phyloP scores from a whole-genome alignment of 1,140 invertebrate genomes.

The Macrotrachela quadricornifera region DNA sequence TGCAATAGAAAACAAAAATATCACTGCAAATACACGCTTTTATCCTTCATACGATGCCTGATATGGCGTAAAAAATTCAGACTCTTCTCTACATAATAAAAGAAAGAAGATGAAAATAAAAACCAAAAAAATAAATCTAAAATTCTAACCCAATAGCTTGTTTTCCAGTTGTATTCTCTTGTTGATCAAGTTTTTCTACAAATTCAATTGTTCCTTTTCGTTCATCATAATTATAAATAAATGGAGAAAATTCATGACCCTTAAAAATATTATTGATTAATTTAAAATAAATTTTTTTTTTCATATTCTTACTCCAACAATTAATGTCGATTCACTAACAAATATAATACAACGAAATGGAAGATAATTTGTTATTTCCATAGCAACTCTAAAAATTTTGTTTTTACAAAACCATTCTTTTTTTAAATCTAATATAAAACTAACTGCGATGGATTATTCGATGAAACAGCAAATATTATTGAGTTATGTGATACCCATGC shows the following conservation, averaged over 20 bases:
- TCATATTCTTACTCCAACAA: neutral
- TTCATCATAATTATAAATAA: neutral
- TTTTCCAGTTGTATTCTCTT: no score
- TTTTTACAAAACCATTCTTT: neutral
- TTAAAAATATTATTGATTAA: neutral
- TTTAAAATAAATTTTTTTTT: neutral
- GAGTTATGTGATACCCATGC: slow-evolving; percentile 6
- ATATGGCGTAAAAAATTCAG: no score
- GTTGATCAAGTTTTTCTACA: slow-evolving; percentile 3
- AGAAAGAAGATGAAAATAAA: no score
- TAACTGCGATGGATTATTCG: neutral
- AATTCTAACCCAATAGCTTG: no score
- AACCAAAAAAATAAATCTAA: no score
- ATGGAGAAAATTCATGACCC: slow-evolving; percentile 5
- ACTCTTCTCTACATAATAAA: no score
- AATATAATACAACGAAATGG: slow-evolving; percentile 6
- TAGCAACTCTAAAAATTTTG: neutral
- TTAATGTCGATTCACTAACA: neutral
- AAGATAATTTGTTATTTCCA: neutral
- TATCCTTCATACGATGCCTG: no score
- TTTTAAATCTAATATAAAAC: neutral
- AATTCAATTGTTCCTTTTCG: neutral
- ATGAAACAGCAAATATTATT: neutral
- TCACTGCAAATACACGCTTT: no score
- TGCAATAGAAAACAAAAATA: no score